Base-by-base conservation (phyloP, 1,140 invertebrate species). In the Drosophila sp. region DNA sequence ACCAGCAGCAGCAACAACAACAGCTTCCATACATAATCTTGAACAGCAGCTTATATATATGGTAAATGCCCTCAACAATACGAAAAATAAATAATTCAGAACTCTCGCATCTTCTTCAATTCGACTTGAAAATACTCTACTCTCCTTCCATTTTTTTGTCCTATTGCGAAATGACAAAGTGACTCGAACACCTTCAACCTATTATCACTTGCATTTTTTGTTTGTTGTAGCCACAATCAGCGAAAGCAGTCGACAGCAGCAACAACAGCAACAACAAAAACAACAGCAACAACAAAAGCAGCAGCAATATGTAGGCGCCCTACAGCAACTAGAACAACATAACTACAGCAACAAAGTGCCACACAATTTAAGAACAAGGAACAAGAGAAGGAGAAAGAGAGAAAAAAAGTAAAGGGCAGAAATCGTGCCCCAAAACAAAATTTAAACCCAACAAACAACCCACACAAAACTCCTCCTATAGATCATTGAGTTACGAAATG, bases 231-330 rank as follows among this genome's bases (percentile, higher is more conserved):
- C 83, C 75, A 87, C 82, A 69, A 71, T 77, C 82, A 89, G 84
- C 72, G 72, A 68, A 70, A 68, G 82, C 83, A 86, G 84, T 86
- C 84, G 83, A 87, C 83, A 89, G 72, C 84, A 89, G 80, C 83
- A 87, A 66, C 72, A 87, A 70, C 71, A 65, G 66, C 35, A 60
- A 57, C 60, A 75, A 55, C 47, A 33, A 11, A 7, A 66, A 11
- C 32, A 38, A 11, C 33, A n/a, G n/a, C n/a, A 35, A 3, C 35
- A 38, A 38, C 11, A 38, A 2, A 7, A 38, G 11, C 44, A 50
- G 44, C 72, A 67, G 61, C 76, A 87, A 65, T 79, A 86, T 86
- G 84, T 86, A 87, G 83, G 68, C 83, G 70, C 25, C 68, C 35
- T 30, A 66, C 71, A 73, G 58, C 67, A 68, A 47, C 71, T 10